Percentiles rank a stretch among this genome's conserved stretches.
Conservation (phyloP, 2,113 vertebrate genomes). For the Cyanistes caeruleus region DNA sequence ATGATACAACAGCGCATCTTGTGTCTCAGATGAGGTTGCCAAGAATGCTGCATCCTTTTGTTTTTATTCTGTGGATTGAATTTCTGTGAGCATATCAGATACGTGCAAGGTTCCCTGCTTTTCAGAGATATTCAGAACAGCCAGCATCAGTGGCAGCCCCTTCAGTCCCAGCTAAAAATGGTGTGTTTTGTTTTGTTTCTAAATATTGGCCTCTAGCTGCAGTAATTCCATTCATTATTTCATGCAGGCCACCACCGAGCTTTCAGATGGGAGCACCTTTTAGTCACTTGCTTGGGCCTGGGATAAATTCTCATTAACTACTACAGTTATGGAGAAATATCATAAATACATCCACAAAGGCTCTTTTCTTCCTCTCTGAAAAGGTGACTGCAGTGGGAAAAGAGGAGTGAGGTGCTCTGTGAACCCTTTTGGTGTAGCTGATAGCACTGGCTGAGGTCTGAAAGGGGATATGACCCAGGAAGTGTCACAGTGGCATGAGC, state of each 20-base stretch:
- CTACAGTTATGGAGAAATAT: neutral
- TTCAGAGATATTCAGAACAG: neutral
- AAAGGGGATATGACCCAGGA: neutral
- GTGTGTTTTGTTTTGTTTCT: neutral
- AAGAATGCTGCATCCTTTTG: neutral
- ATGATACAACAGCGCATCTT: neutral
- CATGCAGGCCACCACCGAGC: neutral
- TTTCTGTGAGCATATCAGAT: neutral
- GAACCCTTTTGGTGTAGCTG: neutral
- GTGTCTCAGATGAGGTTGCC: neutral
- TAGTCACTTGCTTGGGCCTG: neutral
- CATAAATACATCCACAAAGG: neutral
- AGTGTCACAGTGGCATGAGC: neutral
- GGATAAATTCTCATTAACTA: neutral
- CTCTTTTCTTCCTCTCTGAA: neutral
- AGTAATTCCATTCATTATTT: conserved; percentile 34
- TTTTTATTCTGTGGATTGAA: neutral
- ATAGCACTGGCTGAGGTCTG: neutral
- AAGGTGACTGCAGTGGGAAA: neutral
- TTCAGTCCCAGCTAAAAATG: neutral
- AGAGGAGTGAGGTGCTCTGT: neutral
- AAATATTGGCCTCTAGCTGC: neutral
- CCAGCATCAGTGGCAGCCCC: neutral
- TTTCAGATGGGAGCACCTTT: conserved; percentile 24
- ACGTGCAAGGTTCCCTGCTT: neutral